These are phyloP conservation scores for Dinomys branickii DNA, from an alignment of 2,113 vertebrate genomes.

Conservation along the genomic window DNA sequence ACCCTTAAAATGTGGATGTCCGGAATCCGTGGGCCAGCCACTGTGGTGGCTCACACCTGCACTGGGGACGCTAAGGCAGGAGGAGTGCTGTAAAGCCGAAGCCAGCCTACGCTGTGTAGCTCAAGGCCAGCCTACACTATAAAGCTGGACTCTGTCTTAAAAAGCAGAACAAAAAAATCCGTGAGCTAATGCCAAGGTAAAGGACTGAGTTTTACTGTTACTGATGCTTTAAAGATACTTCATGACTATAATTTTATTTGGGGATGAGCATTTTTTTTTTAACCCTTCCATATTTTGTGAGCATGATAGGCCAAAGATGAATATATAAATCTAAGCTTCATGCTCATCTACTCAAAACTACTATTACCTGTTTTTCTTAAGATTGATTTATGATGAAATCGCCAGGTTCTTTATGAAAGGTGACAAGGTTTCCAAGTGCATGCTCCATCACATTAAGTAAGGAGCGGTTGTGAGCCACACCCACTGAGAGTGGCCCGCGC, in stretches of 20 bases:
- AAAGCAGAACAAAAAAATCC: neutral
- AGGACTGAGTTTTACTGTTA: constrained; percentile 15
- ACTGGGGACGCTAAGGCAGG: neutral
- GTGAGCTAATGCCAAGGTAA: neutral
- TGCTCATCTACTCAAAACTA: constrained; percentile 16
- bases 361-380: constrained; percentile 44
- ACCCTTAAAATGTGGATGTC: neutral
- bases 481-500: neutral
- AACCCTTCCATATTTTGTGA: constrained; percentile 51
- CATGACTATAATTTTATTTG: constrained; percentile 50
- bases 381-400: constrained; percentile 50
- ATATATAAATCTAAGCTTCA: constrained; percentile 37
- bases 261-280: neutral
- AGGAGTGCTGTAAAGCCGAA: neutral
- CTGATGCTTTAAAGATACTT: constrained; percentile 28
- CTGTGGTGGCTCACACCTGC: neutral
- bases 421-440: constrained; percentile 32
- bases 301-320: constrained; percentile 21
- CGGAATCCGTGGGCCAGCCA: constrained; percentile 5
- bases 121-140: neutral
- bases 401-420: constrained; percentile 27
- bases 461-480: constrained; percentile 8
- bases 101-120: neutral
- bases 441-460: constrained; percentile 42
- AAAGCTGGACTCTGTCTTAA: neutral